These are phyloP conservation scores for Saturnia pavonia DNA, from an alignment of 2,888 invertebrate genomes.

Conservation along the genomic window DNA sequence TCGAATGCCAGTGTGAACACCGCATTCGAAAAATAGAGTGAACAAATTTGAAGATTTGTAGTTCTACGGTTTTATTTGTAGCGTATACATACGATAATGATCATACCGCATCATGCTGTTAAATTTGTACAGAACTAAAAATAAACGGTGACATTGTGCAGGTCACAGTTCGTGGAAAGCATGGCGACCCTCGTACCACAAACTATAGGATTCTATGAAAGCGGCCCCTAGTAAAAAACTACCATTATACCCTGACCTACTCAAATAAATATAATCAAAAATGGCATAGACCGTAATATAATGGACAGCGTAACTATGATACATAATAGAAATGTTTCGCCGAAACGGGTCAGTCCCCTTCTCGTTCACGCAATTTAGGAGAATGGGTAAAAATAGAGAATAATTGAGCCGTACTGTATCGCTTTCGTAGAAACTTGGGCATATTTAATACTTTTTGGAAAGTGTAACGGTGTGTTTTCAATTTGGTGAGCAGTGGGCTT, in stretches of 20 bases:
- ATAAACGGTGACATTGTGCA: constrained; percentile 35
- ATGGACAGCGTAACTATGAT: constrained; percentile 31
- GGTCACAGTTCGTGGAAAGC: constrained; percentile 42
- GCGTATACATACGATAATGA: neutral
- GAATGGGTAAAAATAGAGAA: constrained; percentile 29
- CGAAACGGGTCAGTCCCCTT: constrained; percentile 38
- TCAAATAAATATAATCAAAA: constrained; percentile 27
- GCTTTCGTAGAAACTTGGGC: constrained; percentile 4
- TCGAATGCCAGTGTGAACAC: no score
- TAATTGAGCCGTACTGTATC: constrained; percentile 8
- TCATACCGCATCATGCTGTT: neutral
- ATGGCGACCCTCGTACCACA: constrained; percentile 29
- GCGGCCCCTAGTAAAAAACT: constrained; percentile 34
- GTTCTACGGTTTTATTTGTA: neutral
- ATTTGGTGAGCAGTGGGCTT: neutral
- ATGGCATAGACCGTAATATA: constrained; percentile 28
- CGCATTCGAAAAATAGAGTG: neutral
- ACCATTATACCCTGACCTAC: constrained; percentile 35
- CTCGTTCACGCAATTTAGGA: constrained; percentile 36
- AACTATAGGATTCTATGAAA: constrained; percentile 36
- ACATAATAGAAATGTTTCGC: constrained; percentile 35
- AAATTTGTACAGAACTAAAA: constrained; percentile 27
- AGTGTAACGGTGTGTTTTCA: neutral
- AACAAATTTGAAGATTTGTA: neutral
- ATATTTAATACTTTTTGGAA: constrained; percentile 6